Base-by-base conservation (phyloP, 2,113 vertebrate genomes). In the Otolemur garnettii region DNA sequence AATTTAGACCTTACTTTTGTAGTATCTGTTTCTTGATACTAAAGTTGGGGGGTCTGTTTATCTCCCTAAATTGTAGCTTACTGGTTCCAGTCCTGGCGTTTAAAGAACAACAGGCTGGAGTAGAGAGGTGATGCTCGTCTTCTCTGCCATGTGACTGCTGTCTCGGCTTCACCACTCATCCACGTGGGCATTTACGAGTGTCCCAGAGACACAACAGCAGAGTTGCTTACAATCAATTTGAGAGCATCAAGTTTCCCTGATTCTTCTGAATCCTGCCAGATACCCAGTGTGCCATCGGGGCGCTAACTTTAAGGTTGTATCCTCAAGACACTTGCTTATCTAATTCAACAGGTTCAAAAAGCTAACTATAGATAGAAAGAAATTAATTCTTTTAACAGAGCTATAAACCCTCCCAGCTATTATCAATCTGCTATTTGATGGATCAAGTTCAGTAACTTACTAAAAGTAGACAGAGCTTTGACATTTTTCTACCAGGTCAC, bases 281-380 rank as follows among this genome's bases (percentile, higher is more conserved):
- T 74, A 24, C 18, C 8, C 55, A 60, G 28, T 68, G 62, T 50
- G 24, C 57, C 38, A 68, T 9, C 3, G 5, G 15, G 26, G 24
- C 17, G 5, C 13, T 66, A 86, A 55, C 12, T 59, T 72, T 78
- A 50, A 96, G 8, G 10, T 38, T 55, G 0, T 64, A 35, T 77
- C 82, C 28, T 90, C 90, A 83, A 78, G 30, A 6, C 30, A 21
- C 3, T 35, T 91, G 24, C 50, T 83, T 71, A 77, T 82, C 82
- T 96, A 62, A 79, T 30, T 83, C 35, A 72, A 77, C 30, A 82
- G 53, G 26, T 83, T 94, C 8, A 72, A 68, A 42, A 68, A 74
- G 30, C n/a, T 59, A 72, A 87, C 55, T 77, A 35, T 1, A 77
- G 24, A 21, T 68, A 42, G 80, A 86, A 94, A 74, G 18, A 92